Conservation (phyloP, 2,797 vertebrate genomes). For the Bucorvus abyssinicus region DNA sequence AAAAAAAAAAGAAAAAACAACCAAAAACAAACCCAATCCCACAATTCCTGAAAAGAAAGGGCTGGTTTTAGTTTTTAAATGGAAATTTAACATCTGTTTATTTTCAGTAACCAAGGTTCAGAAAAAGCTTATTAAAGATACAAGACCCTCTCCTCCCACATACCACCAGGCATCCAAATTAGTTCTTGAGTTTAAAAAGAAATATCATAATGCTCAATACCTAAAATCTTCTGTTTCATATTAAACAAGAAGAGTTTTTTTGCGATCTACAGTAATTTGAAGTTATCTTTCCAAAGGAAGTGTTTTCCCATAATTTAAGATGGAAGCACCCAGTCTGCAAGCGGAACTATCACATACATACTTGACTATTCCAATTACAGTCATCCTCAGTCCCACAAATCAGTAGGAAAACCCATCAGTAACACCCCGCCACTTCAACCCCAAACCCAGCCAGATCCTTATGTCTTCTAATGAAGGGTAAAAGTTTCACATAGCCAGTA, state of each 20-base stretch:
- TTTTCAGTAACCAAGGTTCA: not conserved
- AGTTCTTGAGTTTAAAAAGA: not conserved
- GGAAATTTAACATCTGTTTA: not conserved
- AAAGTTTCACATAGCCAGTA: not conserved
- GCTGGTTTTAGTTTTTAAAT: not conserved
- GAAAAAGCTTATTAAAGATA: not conserved
- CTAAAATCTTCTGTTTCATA: not conserved
- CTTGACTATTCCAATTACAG: not conserved
- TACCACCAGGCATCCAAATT: not conserved
- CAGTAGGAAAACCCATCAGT: not conserved
- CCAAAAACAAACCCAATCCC: not conserved
- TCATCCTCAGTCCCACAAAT: not conserved
- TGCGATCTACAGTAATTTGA: not conserved
- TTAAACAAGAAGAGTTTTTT: not conserved
- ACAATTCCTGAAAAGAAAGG: not conserved
- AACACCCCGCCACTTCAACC: not conserved
- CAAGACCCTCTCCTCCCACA: rapidly evolving
- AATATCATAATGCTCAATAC: not conserved
- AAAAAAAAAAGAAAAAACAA: not conserved
- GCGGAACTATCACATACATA: not conserved
- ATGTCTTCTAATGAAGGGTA: not conserved
- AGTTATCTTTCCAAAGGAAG: not conserved
- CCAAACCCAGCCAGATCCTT: not conserved
- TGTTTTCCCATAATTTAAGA: not conserved
- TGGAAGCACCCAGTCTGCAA: not conserved